phyloP scores from a whole-genome alignment of 2,888 invertebrate species.

The Pachydiplax longipennis region DNA sequence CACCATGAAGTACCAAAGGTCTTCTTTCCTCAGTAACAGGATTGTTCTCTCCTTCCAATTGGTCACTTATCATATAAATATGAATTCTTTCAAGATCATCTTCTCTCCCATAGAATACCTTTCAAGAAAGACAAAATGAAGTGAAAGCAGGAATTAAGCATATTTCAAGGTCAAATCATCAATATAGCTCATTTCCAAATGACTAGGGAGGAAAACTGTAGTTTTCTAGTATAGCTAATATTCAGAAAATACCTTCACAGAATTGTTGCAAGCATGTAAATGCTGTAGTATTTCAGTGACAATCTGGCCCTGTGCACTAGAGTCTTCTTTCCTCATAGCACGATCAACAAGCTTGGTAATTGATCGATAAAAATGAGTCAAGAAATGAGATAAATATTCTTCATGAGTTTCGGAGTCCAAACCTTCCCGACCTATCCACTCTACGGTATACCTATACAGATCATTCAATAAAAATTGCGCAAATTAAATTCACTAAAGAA shows the following conservation, averaged over 20 bases:
- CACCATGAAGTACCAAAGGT: constrained; percentile 91
- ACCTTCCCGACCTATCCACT: constrained; percentile 97
- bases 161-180: too few relatives aligned
- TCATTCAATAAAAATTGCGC: background rate
- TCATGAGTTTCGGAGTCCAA: constrained; percentile 90
- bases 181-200: too few relatives aligned
- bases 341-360: constrained; percentile 91
- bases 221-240: too few relatives aligned
- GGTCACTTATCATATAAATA: constrained; percentile 80
- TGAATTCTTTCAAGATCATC: constrained; percentile 82
- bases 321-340: constrained; percentile 95
- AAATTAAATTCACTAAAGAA: too few relatives aligned
- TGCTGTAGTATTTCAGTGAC: constrained; percentile 94
- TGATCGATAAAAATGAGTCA: constrained; percentile 91
- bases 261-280: constrained; percentile 93
- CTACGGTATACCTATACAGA: constrained; percentile 81
- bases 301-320: constrained; percentile 91
- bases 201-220: too few relatives aligned
- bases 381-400: constrained; percentile 93
- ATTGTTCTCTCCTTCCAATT: constrained; percentile 58
- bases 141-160: background rate
- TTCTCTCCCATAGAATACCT: constrained; percentile 92
- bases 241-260: constrained; percentile 79
- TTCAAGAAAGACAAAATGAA: background rate
- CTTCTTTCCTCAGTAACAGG: constrained; percentile 59